phyloP scores from a whole-genome alignment of 2,113 vertebrate genomes.

The Lonchura striata region DNA sequence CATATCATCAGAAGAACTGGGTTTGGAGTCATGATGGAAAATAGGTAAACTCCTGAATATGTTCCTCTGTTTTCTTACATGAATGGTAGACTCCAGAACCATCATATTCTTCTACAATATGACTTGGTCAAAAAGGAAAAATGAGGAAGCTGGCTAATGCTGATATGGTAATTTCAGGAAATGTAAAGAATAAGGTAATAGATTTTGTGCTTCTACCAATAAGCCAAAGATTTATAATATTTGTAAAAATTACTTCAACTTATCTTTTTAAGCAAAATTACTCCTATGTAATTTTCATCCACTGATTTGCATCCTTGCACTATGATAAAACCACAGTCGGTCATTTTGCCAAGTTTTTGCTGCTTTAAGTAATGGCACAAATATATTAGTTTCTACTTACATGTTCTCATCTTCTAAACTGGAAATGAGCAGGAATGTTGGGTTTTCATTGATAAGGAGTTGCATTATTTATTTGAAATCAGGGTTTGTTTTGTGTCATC shows the following conservation, averaged over 20 bases:
- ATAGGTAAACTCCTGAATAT: slow-evolving; percentile 24
- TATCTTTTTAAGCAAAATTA: neutral
- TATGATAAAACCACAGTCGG: neutral
- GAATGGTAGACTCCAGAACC: neutral
- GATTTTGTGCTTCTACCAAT: neutral
- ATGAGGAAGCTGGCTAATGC: neutral
- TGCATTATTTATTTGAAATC: neutral
- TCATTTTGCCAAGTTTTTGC: neutral
- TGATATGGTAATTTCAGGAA: neutral
- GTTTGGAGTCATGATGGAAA: slow-evolving; percentile 59
- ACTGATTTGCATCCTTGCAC: neutral
- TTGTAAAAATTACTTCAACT: neutral
- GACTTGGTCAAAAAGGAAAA: neutral
- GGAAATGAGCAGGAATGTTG: neutral
- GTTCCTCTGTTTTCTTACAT: neutral
- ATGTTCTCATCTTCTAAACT: neutral
- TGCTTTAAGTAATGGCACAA: neutral
- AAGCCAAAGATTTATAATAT: neutral
- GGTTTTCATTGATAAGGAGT: neutral
- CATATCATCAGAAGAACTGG: slow-evolving; percentile 21
- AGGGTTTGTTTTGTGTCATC: neutral
- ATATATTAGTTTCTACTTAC: neutral
- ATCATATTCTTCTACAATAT: neutral
- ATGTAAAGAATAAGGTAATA: neutral
- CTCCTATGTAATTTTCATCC: neutral